Percentiles rank a stretch among this genome's conserved stretches.
Conservation (phyloP, 2,888 invertebrate species). For the Lucinisca nassula region DNA sequence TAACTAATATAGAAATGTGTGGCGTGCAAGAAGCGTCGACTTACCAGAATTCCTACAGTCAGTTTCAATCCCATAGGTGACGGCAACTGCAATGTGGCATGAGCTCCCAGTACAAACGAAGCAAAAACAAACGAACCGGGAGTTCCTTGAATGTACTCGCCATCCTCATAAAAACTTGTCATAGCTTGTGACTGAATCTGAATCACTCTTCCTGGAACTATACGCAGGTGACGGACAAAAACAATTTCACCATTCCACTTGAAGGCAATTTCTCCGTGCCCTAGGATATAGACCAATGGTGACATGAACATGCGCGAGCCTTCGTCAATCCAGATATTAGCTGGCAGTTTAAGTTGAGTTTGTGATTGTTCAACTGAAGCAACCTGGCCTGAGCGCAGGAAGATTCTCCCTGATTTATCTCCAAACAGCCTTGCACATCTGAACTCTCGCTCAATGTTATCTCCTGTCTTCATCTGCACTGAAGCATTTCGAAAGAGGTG, state of each 20-base stretch:
- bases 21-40: too few species aligned
- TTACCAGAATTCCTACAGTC: conserved; percentile 79
- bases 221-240: conserved; percentile 78
- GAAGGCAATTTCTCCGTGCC: conserved; percentile 79
- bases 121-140: conserved; percentile 77
- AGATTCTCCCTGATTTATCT: conserved; percentile 75
- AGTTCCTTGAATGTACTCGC: conserved; percentile 62
- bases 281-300: conserved; percentile 78
- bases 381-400: conserved; percentile 67
- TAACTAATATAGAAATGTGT: too few species aligned
- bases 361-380: conserved; percentile 71
- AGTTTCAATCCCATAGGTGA: conserved; percentile 76
- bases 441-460: conserved; percentile 56
- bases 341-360: conserved; percentile 70
- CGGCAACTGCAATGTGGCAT: conserved; percentile 73
- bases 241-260: conserved; percentile 80
- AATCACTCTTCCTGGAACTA: conserved; percentile 77
- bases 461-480: conserved; percentile 71
- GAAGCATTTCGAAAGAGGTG: conserved; percentile 75
- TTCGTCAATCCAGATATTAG: conserved; percentile 79
- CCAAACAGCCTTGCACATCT: conserved; percentile 71
- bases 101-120: conserved; percentile 78
- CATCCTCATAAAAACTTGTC: conserved; percentile 73
- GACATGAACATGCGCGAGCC: conserved; percentile 74
- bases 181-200: conserved; percentile 73